A percentile compares a stretch with the other conserved stretches of the same genome.
Evolutionary conservation across 2,888 invertebrate species (phyloP).

Genomic region (Ischnura elegans): DNA sequence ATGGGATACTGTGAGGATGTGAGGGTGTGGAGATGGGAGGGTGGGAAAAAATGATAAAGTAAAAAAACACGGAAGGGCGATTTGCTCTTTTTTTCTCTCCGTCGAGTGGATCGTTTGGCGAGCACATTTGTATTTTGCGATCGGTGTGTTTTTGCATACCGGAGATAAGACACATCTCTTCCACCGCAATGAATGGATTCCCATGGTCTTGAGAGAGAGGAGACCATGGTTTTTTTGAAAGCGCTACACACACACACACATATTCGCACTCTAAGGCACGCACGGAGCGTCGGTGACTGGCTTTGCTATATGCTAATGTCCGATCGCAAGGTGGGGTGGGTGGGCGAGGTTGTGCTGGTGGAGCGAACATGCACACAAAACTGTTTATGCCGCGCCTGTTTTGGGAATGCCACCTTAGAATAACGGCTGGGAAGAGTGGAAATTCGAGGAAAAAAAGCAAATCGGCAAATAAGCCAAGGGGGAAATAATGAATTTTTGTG

Average conservation of each 20-base stretch:
- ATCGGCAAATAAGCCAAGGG: not conserved
- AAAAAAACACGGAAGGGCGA: slow-evolving; percentile 29
- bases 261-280: no score
- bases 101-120: slow-evolving; percentile 66
- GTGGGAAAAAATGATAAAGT: slow-evolving; percentile 40
- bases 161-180: slow-evolving; percentile 62
- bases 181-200: slow-evolving; percentile 63
- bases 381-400: slow-evolving; percentile 48
- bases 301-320: slow-evolving; percentile 55
- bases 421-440: not conserved
- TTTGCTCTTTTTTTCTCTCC: slow-evolving; percentile 54
- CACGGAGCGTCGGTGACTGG: no score
- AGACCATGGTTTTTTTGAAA: slow-evolving; percentile 46
- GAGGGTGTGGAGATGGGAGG: not conserved
- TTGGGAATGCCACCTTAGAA: not conserved
- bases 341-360: not conserved
- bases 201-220: slow-evolving; percentile 49
- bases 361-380: slow-evolving; percentile 43
- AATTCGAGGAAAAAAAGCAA: not conserved
- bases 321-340: slow-evolving; percentile 1
- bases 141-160: slow-evolving; percentile 64
- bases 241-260: not conserved
- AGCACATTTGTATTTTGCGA: slow-evolving; percentile 60
- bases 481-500: not conserved
- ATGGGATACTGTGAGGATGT: not conserved